Evolutionary conservation across 2,888 invertebrate genomes (phyloP), one percentile per base, ranked within the genome.

Genomic region (Melanostoma scalare): DNA sequence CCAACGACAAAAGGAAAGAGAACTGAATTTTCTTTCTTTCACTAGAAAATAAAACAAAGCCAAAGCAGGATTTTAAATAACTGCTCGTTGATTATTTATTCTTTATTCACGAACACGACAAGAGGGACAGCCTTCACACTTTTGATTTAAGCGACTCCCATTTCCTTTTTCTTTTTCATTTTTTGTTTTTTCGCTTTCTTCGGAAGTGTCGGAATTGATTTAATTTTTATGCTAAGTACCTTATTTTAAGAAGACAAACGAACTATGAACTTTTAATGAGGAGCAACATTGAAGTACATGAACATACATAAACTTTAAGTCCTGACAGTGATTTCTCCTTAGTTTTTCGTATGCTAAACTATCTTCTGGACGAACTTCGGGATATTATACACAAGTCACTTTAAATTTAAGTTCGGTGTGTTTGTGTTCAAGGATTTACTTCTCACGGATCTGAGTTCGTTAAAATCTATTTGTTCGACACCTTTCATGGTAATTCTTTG

Each of bases 1-100:
- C 20, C 36, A 48, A 10, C 35, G n/a, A n/a, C 44, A 48, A 46
- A 48, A 48, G 30, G 46, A n/a, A 42, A 42, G n/a, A 42, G 30
- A 56, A 42, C 5, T 42, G 42, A 8, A 5, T 42, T 42, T 3
- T 8, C 8, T 42, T 42, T 8, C 42, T 0, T 8, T 42, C 20
- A 20, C 20, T 42, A 46, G 5, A 48, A 63, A 63, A 50, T 20
- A 33, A 55, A 67, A 52, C 46, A 71, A 55, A 67, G 68, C 31
- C 52, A 52, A 63, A 63, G 74, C 33, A 65, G 44, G 63, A 75
- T 56, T 80, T 80, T 68, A 82, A 82, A 68, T 68, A 73, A 65
- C 73, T 78, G 44, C 73, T 78, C 68, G 58, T 74, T 71, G 69
- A 82, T 82, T 82, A 82, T 78, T 77, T 78, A 78, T 73, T 68